These are phyloP conservation scores for Lingula anatina DNA, from an alignment of 2,888 invertebrate species.

Conservation along the genomic window DNA sequence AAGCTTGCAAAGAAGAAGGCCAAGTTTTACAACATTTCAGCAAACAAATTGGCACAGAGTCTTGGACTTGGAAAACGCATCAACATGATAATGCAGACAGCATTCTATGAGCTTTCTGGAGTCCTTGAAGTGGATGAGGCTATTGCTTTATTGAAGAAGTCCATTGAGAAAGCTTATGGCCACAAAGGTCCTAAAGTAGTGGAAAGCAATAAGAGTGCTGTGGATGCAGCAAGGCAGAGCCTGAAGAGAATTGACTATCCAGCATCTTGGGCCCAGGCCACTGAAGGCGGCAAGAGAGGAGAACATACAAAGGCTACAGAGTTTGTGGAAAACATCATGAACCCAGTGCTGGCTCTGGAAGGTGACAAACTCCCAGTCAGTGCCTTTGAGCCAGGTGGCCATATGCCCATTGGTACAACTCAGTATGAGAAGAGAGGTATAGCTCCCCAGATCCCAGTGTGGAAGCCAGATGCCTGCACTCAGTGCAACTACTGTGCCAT, in stretches of 20 bases:
- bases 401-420: conserved; percentile 16
- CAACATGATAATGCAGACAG: conserved; percentile 19
- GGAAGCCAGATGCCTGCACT: conserved; percentile 17
- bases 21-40: conserved; percentile 18
- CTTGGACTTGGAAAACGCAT: conserved; percentile 17
- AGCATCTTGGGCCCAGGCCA: conserved; percentile 4
- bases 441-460: conserved; percentile 17
- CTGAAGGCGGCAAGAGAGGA: not conserved
- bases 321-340: conserved; percentile 16
- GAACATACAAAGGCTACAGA: conserved; percentile 7
- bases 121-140: conserved; percentile 16
- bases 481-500: conserved; percentile 22
- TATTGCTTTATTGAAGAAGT: conserved; percentile 14
- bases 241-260: conserved; percentile 15
- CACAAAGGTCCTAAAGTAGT: conserved; percentile 19
- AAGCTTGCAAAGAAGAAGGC: conserved; percentile 15
- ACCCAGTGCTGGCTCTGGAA: conserved; percentile 17
- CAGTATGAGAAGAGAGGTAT: conserved; percentile 17
- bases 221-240: conserved; percentile 13
- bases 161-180: conserved; percentile 13
- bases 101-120: conserved; percentile 16
- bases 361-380: conserved; percentile 20
- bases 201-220: conserved; percentile 14
- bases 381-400: conserved; percentile 19
- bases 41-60: conserved; percentile 12